Base-by-base conservation (phyloP, 2,113 vertebrate species). In the Indri indri region DNA sequence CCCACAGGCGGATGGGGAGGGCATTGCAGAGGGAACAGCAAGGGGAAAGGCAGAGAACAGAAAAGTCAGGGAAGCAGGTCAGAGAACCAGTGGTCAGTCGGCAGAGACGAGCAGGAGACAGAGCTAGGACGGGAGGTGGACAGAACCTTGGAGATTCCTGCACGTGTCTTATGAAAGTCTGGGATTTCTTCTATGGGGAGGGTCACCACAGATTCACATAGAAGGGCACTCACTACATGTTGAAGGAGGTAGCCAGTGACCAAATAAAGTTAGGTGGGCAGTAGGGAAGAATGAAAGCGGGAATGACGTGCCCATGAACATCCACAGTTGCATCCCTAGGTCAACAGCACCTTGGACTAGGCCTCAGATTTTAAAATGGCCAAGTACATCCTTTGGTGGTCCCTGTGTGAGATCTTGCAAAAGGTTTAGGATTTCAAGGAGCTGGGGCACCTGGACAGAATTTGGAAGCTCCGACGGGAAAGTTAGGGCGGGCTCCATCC, bases 271-370 rank as follows among this genome's bases (percentile, higher is more conserved):
- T 12, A 37, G 45, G 57, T 54, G n/a, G 71, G 42, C 12, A 42
- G 17, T 0, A 3, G 25, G 12, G 47, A 70, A 57, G 76, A 85
- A 37, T 32, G 34, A 79, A 42, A 16, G 61, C 42, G 82, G 5
- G 42, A 73, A n/a, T 6, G 5, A 18, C 10, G 45, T 5, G 18
- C 20, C n/a, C 63, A 42, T 9, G 3, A 14, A 22, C 47, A n/a
- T 63, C 50, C 25, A 18, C 1, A 37, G 4, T 34, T 23, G 3
- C 54, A 11, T 9, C 25, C 45, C 52, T 70, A 18, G 0, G 17
- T 52, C 74, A 34, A 13, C 4, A 27, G 88, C 76, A 30, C 12
- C 20, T 10, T 34, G 40, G 8, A 68, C 32, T 3, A 59, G 42
- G n/a, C 10, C 30, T 88, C 16, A 12, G 70, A 22, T 45, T 91